Base-by-base conservation (phyloP, 2,797 vertebrate genomes). In the Phyllotis vaccarum region DNA sequence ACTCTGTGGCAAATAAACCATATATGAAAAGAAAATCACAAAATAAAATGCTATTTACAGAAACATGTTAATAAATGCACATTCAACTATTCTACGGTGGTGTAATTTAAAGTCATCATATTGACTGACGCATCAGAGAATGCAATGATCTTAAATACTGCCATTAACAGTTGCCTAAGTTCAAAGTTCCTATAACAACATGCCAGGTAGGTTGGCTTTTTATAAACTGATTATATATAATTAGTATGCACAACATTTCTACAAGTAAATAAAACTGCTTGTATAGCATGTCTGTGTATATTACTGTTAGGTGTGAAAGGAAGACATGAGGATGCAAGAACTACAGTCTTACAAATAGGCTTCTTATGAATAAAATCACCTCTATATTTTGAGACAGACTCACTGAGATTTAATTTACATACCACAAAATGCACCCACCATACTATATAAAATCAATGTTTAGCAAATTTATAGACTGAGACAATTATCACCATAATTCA, bases 361-460 rank as follows among this genome's bases (percentile, higher is more conserved):
- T 49, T 66, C 60, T 12, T 96, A 75, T 58, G 49, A 94, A 68
- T 66, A 60, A 89, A 86, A 89, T 40, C 80, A 74, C n/a, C 19
- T 37, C 21, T 66, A 58, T 34, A 62, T 72, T 94, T 40, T 52
- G 34, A 83, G 68, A 68, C 46, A 68, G 29, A n/a, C 4, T 49
- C 31, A 66, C 31, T 66, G 31, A 85, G 31, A 66, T 92, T 31
- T 94, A 58, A 92, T 1, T 89, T 88, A 79, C 0, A 56, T 74
- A 74, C 27, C n/a, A 79, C 24, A 80, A 86, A 56, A 78, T 46
- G 10, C 1, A 89, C 24, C 24, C 21, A 43, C 2, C 72, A 24
- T 62, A 82, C 7, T 88, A 66, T 88, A 49, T 68, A 68, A 40
- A 83, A 62, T 62, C 37, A 62, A 52, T n/a, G 60, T 74, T 62